These are phyloP conservation scores for Bombus turneri DNA, from an alignment of 1,140 invertebrate species.

Conservation along the genomic window DNA sequence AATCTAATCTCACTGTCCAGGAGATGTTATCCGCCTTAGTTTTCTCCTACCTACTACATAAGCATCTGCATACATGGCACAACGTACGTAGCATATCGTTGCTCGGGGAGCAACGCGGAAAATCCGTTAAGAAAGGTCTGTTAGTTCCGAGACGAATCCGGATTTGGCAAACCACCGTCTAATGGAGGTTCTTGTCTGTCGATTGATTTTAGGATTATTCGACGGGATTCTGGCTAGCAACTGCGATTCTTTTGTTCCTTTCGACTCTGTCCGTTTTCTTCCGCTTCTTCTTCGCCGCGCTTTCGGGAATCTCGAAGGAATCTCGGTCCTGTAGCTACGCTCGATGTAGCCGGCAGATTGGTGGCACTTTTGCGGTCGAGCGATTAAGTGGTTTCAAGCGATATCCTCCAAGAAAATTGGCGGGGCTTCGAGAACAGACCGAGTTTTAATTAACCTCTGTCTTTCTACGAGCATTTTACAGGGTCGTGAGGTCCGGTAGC, in stretches of 20 bases:
- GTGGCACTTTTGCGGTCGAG: slow-evolving; percentile 77
- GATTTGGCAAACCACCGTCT: slow-evolving; percentile 60
- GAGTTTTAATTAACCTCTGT: slow-evolving; percentile 68
- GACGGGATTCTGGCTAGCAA: slow-evolving; percentile 70
- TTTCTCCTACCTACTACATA: no score
- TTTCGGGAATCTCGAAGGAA: slow-evolving; percentile 65
- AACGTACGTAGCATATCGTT: no score
- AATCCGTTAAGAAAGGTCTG: slow-evolving; percentile 8
- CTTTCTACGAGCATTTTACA: slow-evolving; percentile 45
- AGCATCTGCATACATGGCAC: no score
- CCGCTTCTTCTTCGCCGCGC: slow-evolving; percentile 23
- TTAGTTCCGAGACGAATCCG: slow-evolving; percentile 30
- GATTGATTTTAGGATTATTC: slow-evolving; percentile 79
- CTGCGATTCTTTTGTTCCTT: slow-evolving; percentile 72
- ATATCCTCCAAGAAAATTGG: slow-evolving; percentile 71
- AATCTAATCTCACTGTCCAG: no score
- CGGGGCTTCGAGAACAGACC: slow-evolving; percentile 54
- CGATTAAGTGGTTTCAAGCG: slow-evolving; percentile 78
- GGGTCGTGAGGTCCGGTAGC: no score
- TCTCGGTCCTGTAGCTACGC: slow-evolving; percentile 61
- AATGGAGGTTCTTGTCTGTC: slow-evolving; percentile 71
- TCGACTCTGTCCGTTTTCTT: slow-evolving; percentile 36
- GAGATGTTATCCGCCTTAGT: no score
- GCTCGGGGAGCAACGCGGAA: not conserved
- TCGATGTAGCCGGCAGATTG: slow-evolving; percentile 76